phyloP scores from a whole-genome alignment of 1,140 invertebrate genomes.

The Holcopasites calliopsidis region DNA sequence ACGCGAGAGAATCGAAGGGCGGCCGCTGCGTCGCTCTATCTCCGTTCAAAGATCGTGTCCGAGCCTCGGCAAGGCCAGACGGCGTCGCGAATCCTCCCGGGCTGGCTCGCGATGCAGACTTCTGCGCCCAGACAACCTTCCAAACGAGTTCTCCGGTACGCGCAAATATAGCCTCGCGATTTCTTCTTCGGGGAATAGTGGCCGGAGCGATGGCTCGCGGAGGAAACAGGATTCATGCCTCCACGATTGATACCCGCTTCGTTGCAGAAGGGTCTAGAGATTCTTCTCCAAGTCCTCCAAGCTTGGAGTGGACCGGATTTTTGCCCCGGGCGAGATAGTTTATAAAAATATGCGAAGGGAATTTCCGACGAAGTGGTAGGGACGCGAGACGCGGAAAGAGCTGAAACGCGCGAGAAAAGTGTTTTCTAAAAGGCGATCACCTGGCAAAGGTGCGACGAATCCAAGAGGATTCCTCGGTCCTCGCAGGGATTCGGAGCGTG shows the following conservation, averaged over 20 bases:
- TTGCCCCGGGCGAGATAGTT: too few relatives aligned
- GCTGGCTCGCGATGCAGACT: slow-evolving; percentile 29
- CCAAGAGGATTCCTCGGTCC: background rate
- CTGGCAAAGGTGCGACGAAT: too few relatives aligned
- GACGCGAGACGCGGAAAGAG: too few relatives aligned
- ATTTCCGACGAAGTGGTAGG: too few relatives aligned
- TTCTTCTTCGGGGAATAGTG: background rate
- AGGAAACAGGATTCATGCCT: background rate
- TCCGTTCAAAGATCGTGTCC: slow-evolving; percentile 7
- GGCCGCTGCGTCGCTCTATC: background rate
- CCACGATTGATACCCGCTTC: background rate
- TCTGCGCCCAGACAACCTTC: slow-evolving; percentile 33
- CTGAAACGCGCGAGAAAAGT: too few relatives aligned
- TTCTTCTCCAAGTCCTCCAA: too few relatives aligned
- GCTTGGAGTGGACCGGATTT: too few relatives aligned
- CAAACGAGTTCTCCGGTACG: slow-evolving; percentile 26
- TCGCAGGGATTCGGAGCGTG: slow-evolving; percentile 1
- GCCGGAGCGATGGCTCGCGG: background rate
- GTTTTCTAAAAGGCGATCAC: too few relatives aligned
- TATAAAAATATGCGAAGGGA: too few relatives aligned
- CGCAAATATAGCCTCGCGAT: slow-evolving; percentile 11
- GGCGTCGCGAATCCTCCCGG: slow-evolving; percentile 32
- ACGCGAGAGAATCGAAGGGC: too few relatives aligned
- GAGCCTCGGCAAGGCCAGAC: slow-evolving; percentile 30
- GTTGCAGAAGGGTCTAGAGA: too few relatives aligned